Conservation (phyloP, 2,797 vertebrate species). For the Eidolon dupreanum region DNA sequence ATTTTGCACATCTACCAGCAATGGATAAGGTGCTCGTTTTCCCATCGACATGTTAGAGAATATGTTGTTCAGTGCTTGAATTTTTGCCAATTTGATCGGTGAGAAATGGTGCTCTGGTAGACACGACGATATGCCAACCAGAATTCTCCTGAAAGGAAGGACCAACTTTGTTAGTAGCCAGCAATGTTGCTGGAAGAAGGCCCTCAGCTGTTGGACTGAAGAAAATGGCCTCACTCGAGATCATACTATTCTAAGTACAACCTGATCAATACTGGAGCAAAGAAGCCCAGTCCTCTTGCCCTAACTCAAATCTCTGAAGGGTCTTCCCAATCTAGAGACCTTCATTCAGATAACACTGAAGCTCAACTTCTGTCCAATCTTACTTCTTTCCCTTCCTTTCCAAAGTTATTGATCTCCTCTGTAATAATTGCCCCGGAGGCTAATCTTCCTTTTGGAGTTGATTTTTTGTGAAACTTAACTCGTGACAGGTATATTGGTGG, state of each 20-base stretch:
- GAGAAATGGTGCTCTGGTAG: background rate
- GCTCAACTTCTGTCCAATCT: background rate
- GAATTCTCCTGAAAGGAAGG: background rate
- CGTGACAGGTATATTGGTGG: background rate
- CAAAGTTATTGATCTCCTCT: background rate
- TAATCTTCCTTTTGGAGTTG: background rate
- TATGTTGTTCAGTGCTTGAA: background rate
- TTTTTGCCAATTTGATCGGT: background rate
- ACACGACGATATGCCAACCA: background rate
- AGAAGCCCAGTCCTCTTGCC: background rate
- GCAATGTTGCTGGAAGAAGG: background rate
- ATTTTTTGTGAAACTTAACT: background rate
- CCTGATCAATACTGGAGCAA: background rate
- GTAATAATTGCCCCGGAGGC: background rate
- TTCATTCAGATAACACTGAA: background rate
- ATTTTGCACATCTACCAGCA: background rate
- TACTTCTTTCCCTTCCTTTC: background rate
- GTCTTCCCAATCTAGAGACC: background rate
- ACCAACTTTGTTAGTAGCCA: background rate
- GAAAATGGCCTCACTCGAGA: background rate
- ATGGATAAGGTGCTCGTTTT: background rate
- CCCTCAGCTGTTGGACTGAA: background rate
- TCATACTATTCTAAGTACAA: background rate
- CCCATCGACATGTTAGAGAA: background rate
- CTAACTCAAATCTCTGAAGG: background rate